Evolutionary conservation across 35 echinoderm and acorn worm species (phyloP), one percentile per base, ranked within the genome.

Genomic region (Amphiura filiformis): DNA sequence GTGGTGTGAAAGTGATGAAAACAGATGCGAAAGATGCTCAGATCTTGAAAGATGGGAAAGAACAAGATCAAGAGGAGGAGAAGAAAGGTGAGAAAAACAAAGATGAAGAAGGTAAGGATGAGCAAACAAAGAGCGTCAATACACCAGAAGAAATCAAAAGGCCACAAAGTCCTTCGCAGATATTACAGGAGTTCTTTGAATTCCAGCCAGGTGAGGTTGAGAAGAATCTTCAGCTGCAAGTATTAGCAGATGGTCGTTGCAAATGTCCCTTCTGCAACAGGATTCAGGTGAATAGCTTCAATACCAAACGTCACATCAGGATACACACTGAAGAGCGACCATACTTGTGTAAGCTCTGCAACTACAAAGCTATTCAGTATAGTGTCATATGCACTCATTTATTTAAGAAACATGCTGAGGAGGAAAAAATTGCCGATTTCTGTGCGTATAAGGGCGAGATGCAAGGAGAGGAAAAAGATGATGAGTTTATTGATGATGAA

Each of bases 281-380:
- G 61, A 30, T n/a, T 2, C 15, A 26, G 26, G 3, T n/a, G 7
- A 70, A 70, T 70, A 70, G 1, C 26, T 70, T 13, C 61, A 70
- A 70, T 30, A 70, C 61, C 9, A 70, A 70, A 70, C 9, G 61
- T 11, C 61, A 70, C 61, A 70, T 70, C 28, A 18, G 61, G 61
- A 70, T 70, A 18, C 61, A 70, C 61, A 70, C 61, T 18, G 61
- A n/a, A 30, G 61, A 70, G 26, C 7, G 26, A 70, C 61, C 61
- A 26, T 70, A 26, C 26, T 2, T 18, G 1, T 70, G 61, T 23
- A 70, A 70, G 3, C 28, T 70, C 7, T 70, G 61, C 26, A 23
- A 70, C 61, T 70, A 70, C 26, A 70, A n/a, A 70, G 61, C 11
- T 70, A 70, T 23, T 70, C 61, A 70, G 61, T 70, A 70, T 70